Base-by-base conservation (phyloP, 2,888 invertebrate genomes). In the Sicus ferrugineus region DNA sequence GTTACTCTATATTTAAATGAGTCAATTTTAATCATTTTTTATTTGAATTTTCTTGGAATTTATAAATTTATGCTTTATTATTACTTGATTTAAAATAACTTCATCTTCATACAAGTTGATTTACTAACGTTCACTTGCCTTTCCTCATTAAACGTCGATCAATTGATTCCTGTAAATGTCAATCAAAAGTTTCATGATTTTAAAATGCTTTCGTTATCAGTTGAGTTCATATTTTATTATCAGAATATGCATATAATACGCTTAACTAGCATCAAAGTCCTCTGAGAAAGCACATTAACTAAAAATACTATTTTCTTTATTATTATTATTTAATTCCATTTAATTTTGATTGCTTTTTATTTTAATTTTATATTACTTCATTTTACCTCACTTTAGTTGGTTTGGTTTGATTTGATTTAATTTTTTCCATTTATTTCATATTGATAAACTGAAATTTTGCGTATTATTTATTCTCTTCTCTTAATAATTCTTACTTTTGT, bases 1-100 rank as follows among this genome's bases (percentile, higher is more conserved):
- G n/a, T n/a, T n/a, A n/a, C n/a, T n/a, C n/a, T n/a, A n/a, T n/a
- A n/a, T 19, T 34, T 54, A 38, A 26, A 56, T 72, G 72, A 72
- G 54, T 72, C 72, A 72, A 30, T 38, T 69, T 34, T 38, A 48
- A 72, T 54, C 28, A 50, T 14, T 30, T 62, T 54, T 7, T 26
- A 14, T 52, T 48, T 48, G 21, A 31, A 46, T 62, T 28, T 14
- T 62, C 16, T 26, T 62, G n/a, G 31, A 28, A 16, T 46, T n/a
- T 16, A 16, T 46, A 14, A 5, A 46, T 46, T 46, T 1, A n/a
- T 2, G 1, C n/a, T 14, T 5, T 46, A 46, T 14, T 66, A 21
- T 5, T 30, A 23, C 28, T 56, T 56, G 1, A 54, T 30, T 48
- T 19, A 56, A 31, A 21, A 21, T 5, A 50, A 50, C 50, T 50